Evolutionary conservation across 2,888 invertebrate genomes (phyloP).

Genomic region (Rhingia campestris): DNA sequence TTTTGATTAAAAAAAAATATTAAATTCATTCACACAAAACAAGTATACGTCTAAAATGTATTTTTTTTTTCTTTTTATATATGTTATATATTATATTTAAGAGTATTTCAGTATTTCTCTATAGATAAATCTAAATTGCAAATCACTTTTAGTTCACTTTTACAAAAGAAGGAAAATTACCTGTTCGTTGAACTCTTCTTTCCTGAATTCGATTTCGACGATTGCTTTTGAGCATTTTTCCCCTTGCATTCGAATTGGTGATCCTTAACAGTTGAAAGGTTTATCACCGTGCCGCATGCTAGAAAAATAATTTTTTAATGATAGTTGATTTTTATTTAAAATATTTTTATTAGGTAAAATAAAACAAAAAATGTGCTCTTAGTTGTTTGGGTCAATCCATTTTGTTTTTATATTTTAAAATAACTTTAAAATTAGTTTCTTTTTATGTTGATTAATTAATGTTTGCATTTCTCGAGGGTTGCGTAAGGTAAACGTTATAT

Average conservation of each 20-base stretch:
- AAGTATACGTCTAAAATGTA: conserved; percentile 8
- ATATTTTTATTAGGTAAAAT: no score
- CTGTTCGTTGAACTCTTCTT: conserved; percentile 77
- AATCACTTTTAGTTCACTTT: background rate
- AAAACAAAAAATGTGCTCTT: background rate
- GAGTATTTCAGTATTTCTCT: conserved; percentile 39
- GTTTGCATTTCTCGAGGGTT: no score
- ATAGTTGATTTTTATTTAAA: background rate
- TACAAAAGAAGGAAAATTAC: conserved; percentile 67
- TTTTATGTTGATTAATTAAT: background rate
- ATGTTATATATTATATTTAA: conserved; percentile 42
- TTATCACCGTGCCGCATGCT: conserved; percentile 94
- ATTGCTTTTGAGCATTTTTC: conserved; percentile 76
- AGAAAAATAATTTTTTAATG: no score
- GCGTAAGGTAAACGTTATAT: no score
- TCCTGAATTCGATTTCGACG: conserved; percentile 75
- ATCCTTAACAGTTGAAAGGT: conserved; percentile 94
- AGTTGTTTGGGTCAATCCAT: background rate
- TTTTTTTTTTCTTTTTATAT: conserved; percentile 17
- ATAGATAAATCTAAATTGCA: conserved; percentile 18
- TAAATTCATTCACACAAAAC: conserved; percentile 66
- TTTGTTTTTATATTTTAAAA: background rate
- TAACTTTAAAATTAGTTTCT: background rate
- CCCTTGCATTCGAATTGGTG: conserved; percentile 91
- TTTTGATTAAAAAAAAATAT: conserved; percentile 22